phyloP scores from a whole-genome alignment of 2,113 vertebrate species.

The Halcyon malimbica region DNA sequence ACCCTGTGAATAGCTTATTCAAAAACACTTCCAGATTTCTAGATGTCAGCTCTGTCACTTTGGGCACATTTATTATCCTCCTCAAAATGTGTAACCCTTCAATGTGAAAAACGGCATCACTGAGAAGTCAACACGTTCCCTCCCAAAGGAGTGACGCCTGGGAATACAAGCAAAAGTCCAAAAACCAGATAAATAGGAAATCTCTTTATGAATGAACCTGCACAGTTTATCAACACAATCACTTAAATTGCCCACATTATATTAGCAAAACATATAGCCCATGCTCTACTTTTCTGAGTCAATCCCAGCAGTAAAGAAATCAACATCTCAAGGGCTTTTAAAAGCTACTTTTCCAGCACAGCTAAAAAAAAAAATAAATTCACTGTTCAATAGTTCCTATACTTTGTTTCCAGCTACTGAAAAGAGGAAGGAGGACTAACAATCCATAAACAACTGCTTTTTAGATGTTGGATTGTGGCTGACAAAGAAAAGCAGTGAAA shows the following conservation, averaged over 20 bases:
- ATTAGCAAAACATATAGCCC: not conserved
- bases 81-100: constrained; percentile 17
- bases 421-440: not conserved
- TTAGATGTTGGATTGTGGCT: not conserved
- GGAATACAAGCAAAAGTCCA: not conserved
- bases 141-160: not conserved
- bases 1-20: not conserved
- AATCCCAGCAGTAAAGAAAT: not conserved
- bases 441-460: not conserved
- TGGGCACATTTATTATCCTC: constrained; percentile 24
- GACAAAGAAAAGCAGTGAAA: not conserved
- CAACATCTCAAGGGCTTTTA: not conserved
- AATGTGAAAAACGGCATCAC: constrained; percentile 22
- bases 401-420: not conserved
- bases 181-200: constrained; percentile 5
- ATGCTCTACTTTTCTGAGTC: not conserved
- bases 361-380: not conserved
- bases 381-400: not conserved
- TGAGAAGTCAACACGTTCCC: not conserved
- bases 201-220: not conserved
- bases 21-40: constrained; percentile 34
- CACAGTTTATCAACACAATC: not conserved
- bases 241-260: not conserved
- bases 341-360: not conserved
- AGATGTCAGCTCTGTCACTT: constrained; percentile 9